Conservation (phyloP, 2,113 vertebrate species). For the Hippoglossus stenolepis region DNA sequence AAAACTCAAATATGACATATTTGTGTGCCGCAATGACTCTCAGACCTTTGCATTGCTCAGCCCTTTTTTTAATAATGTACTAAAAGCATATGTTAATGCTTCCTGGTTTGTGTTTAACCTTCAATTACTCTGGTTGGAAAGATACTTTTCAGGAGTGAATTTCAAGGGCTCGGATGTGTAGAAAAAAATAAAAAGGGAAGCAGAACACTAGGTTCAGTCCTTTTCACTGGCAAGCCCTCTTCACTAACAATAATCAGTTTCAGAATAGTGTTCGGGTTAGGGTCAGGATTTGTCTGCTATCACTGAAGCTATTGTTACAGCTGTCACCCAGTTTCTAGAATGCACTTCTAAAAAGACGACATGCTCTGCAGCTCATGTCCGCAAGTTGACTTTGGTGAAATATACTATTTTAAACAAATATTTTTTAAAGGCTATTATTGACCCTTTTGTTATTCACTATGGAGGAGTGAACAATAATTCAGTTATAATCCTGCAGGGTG, state of each 20-base stretch:
- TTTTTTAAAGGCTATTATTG: background rate
- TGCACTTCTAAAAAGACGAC: conserved; percentile 14
- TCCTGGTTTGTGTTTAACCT: conserved; percentile 49
- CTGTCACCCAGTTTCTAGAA: background rate
- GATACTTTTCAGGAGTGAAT: conserved; percentile 30
- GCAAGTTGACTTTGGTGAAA: conserved; percentile 6
- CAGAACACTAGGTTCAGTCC: conserved; percentile 7
- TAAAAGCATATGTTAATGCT: conserved; percentile 32
- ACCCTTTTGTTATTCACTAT: background rate
- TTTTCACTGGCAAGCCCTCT: conserved; percentile 32
- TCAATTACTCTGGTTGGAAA: conserved; percentile 42
- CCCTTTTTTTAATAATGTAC: conserved; percentile 32
- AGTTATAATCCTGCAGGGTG: background rate
- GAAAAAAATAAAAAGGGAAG: background rate
- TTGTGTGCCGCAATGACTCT: conserved; percentile 16
- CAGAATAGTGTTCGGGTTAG: conserved; percentile 13
- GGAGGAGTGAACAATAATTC: background rate
- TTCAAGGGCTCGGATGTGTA: conserved; percentile 25
- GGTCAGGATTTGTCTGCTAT: conserved; percentile 28
- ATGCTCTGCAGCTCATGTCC: conserved; percentile 6
- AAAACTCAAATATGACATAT: conserved; percentile 10
- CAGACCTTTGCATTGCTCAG: conserved; percentile 18
- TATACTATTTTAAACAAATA: conserved; percentile 14
- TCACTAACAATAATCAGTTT: conserved; percentile 39
- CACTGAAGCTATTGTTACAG: conserved; percentile 16